Base-by-base conservation (phyloP, 1,140 invertebrate genomes). In the roundworm (Caenorhabditis elegans) region DNA sequence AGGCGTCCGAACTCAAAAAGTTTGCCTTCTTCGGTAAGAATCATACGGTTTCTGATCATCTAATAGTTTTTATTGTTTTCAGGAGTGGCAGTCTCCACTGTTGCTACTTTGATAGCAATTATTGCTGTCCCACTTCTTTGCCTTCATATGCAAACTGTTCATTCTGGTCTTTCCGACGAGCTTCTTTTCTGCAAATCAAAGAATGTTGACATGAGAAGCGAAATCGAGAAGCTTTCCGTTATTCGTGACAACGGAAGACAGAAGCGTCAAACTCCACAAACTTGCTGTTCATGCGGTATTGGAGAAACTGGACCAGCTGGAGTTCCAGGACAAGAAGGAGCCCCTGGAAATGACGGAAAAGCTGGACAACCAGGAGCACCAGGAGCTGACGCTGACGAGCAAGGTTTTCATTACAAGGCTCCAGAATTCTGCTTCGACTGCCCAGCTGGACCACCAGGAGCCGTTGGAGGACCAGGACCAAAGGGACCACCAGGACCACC, bases 281-380 rank as follows among this genome's bases (percentile, higher is more conserved):
- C 46, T 17, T 78, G 77, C 36, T 78, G 77, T 19, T 78, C 77
- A 10, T 78, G 77, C 34, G 77, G 77, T n/a, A 51, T 53, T 39
- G 81, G 81, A 34, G 75, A 70, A 19, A 43, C 76, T 47, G 81
- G 81, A 47, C 81, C 81, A 53, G 75, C 76, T 46, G 81, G 81
- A 53, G 51, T 49, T 26, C 75, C 76, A 34, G 81, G 81, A 82
- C 36, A 65, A 76, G 81, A 77, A 19, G 81, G 81, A 55, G 49
- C 78, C 11, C 76, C 75, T 24, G 81, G 81, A 53, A 60, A 46
- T 1, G 81, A 82, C 48, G 81, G 81, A 55, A 36, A 70, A 19
- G 34, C 53, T 31, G 81, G 81, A 43, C n/a, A 51, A 8, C 75
- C 75, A 36, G 81, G 81, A 60, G 60, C 53, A 28, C 75, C 76